Evolutionary conservation across 2,797 vertebrate genomes (phyloP).

Genomic region (Danio kyathit): DNA sequence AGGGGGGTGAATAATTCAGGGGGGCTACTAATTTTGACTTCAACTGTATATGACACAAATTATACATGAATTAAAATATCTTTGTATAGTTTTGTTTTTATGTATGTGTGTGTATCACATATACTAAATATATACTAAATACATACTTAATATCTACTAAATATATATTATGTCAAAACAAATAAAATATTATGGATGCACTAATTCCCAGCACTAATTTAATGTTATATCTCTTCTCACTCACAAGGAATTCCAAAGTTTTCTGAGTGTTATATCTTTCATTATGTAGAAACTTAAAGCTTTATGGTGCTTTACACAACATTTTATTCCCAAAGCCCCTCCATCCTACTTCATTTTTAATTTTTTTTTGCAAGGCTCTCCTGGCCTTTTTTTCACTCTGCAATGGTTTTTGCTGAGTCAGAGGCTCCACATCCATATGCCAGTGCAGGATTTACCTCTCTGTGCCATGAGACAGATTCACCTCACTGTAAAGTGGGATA

Average conservation of each 20-base stretch:
- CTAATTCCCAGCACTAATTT: too few relatives aligned
- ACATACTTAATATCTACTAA: too few relatives aligned
- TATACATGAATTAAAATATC: too few relatives aligned
- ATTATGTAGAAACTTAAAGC: neutral
- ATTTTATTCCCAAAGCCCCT: slow-evolving; percentile 4
- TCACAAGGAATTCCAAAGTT: neutral
- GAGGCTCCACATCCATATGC: slow-evolving; percentile 51
- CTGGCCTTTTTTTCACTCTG: slow-evolving; percentile 30
- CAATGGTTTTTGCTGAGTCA: slow-evolving; percentile 57
- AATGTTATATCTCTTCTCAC: too few relatives aligned
- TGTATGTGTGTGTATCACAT: too few relatives aligned
- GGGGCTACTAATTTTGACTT: too few relatives aligned
- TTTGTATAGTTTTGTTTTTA: too few relatives aligned
- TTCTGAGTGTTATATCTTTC: neutral
- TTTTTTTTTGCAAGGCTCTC: slow-evolving; percentile 1
- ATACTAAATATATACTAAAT: too few relatives aligned
- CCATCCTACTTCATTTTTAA: neutral
- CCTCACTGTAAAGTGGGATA: slow-evolving; percentile 61
- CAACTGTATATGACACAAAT: too few relatives aligned
- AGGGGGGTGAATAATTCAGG: too few relatives aligned
- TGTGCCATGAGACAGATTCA: slow-evolving; percentile 52
- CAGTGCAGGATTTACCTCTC: slow-evolving; percentile 51
- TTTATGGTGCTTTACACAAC: slow-evolving; percentile 12
- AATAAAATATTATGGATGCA: too few relatives aligned
- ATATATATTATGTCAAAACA: too few relatives aligned